A percentile compares a stretch with the other conserved stretches of the same genome.
These are phyloP conservation scores for Oreochromis tanganicae DNA, from an alignment of 2,113 vertebrate genomes.

Conservation along the genomic window DNA sequence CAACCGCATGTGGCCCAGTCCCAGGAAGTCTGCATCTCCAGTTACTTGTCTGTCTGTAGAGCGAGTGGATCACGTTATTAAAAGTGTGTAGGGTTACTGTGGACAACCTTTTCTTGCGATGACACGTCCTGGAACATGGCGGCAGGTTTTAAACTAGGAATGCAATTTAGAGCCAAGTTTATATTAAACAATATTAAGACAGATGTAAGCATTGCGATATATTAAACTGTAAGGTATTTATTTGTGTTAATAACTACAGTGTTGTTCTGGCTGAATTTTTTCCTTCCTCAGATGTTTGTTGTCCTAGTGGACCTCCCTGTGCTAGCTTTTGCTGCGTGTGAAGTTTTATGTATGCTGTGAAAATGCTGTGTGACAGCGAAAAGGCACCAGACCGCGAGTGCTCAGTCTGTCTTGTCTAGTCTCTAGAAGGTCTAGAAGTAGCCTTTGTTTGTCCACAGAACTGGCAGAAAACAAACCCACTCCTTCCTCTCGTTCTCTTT, in stretches of 20 bases:
- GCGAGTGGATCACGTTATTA: background rate
- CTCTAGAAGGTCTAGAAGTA: background rate
- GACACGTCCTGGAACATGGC: background rate
- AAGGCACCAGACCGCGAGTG: background rate
- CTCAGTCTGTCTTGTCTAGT: background rate
- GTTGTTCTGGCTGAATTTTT: background rate
- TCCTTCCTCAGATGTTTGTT: background rate
- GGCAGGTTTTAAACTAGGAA: background rate
- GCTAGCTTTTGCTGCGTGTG: background rate
- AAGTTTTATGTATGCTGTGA: background rate
- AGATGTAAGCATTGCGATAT: background rate
- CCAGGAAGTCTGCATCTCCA: background rate
- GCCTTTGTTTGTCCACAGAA: background rate
- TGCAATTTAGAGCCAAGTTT: background rate
- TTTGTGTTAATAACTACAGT: background rate
- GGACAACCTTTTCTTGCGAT: background rate
- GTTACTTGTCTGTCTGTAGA: background rate
- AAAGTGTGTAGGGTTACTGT: background rate
- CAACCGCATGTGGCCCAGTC: background rate
- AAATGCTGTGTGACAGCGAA: background rate
- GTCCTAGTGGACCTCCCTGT: background rate
- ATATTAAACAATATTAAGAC: background rate
- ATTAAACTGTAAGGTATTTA: background rate
- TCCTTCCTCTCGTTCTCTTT: background rate
- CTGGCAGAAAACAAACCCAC: constrained; percentile 11